Conservation (phyloP, 2,888 invertebrate species). For the Gastracanthus pulcherrimus region DNA sequence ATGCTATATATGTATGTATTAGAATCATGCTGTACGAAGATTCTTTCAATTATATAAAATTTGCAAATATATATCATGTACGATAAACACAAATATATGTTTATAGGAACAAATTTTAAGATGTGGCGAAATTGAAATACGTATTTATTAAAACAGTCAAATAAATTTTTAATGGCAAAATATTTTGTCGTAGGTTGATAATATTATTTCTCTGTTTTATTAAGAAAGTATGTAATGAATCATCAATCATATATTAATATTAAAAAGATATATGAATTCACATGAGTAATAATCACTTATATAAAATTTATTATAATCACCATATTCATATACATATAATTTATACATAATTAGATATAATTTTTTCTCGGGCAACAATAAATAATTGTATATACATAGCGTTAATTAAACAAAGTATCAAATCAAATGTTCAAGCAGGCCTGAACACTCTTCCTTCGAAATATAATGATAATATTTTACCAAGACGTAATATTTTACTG, state of each 20-base stretch:
- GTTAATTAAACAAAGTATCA: conserved; percentile 39
- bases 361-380: conserved; percentile 42
- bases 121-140: no score
- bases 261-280: no score
- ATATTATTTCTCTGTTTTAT: no score
- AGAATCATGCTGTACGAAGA: not conserved
- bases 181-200: no score
- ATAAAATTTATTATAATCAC: not conserved
- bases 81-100: no score
- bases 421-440: conserved; percentile 57
- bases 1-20: not conserved
- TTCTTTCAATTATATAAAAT: not conserved
- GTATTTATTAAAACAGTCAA: no score
- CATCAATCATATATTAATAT: no score
- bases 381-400: conserved; percentile 51
- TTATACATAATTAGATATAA: conserved; percentile 41
- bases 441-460: conserved; percentile 53
- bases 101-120: no score
- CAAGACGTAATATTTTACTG: conserved; percentile 34
- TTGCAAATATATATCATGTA: no score
- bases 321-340: not conserved
- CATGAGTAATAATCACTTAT: not conserved
- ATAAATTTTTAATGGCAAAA: no score
- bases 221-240: no score
- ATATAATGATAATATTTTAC: conserved; percentile 44